Percentiles rank a stretch among this genome's conserved stretches.
These are phyloP conservation scores for Drosophila tsacasi DNA, from an alignment of 1,140 invertebrate species.

Conservation along the genomic window DNA sequence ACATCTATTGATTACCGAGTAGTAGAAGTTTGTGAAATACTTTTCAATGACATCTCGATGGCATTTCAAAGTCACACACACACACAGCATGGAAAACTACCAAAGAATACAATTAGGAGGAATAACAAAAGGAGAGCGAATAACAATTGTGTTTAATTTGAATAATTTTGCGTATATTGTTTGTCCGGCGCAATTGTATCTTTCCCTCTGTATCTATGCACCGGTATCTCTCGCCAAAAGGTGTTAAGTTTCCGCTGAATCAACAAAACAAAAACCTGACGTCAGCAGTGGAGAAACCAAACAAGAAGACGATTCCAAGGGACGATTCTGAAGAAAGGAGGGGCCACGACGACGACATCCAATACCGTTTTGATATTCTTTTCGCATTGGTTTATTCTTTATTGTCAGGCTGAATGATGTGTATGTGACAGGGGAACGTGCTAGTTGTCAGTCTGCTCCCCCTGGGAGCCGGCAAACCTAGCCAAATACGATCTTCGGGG, in stretches of 20 bases:
- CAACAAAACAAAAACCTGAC: constrained; percentile 40
- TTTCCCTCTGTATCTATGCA: constrained; percentile 27
- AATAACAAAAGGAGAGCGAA: constrained; percentile 34
- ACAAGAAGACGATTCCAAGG: constrained; percentile 7
- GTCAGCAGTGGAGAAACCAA: constrained; percentile 43
- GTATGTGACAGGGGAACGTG: constrained; percentile 36
- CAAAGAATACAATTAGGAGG: constrained; percentile 26
- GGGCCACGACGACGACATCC: constrained; percentile 12
- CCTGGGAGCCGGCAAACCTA: constrained; percentile 4
- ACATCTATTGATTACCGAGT: constrained; percentile 12
- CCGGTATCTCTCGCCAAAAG: constrained; percentile 48
- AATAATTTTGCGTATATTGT: constrained; percentile 80
- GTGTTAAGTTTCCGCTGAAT: constrained; percentile 59
- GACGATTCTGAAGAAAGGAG: not conserved
- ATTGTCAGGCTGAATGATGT: constrained; percentile 31
- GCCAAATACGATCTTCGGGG: constrained; percentile 32
- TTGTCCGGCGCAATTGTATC: constrained; percentile 33
- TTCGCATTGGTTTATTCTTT: constrained; percentile 14
- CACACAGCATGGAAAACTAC: constrained; percentile 34
- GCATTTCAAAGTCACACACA: constrained; percentile 46
- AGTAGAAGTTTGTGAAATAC: constrained; percentile 19
- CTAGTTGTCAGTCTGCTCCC: constrained; percentile 25
- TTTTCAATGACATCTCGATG: constrained; percentile 42
- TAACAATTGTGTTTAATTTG: constrained; percentile 53
- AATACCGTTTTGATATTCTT: constrained; percentile 35